Conservation (phyloP, 2,113 vertebrate species). For the Spea multiplicata region DNA sequence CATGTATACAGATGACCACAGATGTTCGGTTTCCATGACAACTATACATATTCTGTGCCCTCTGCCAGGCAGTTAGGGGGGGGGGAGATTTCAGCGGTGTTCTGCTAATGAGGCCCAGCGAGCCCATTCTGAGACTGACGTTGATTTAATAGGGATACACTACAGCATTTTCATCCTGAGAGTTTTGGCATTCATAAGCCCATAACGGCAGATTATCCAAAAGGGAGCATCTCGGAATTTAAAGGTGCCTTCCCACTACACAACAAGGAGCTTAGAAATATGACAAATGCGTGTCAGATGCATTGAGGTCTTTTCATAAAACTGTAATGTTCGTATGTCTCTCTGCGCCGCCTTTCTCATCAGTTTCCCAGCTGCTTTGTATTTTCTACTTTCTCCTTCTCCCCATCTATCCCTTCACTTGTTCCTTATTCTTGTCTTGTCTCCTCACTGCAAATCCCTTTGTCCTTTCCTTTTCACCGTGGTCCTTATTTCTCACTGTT, state of each 20-base stretch:
- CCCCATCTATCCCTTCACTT: not conserved
- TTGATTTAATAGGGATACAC: slow-evolving; percentile 38
- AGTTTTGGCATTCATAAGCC: slow-evolving; percentile 8
- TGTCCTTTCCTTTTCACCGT: slow-evolving; percentile 14
- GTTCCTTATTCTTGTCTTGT: not conserved
- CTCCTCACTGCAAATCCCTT: slow-evolving; percentile 13
- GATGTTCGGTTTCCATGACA: slow-evolving; percentile 31
- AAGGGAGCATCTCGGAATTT: not conserved
- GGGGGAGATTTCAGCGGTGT: slow-evolving; percentile 19
- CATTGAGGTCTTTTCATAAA: not conserved
- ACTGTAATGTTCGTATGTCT: not conserved
- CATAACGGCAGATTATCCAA: slow-evolving; percentile 3
- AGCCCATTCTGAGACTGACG: slow-evolving; percentile 25
- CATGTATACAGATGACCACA: slow-evolving; percentile 23
- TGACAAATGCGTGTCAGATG: not conserved
- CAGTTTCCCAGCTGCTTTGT: not conserved
- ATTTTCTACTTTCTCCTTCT: not conserved
- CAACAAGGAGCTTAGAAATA: not conserved
- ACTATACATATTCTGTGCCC: slow-evolving; percentile 11
- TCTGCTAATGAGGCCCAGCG: slow-evolving; percentile 39
- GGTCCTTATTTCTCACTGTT: not conserved
- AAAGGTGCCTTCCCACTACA: not conserved
- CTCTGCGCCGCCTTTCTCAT: not conserved
- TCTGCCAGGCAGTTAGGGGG: not conserved
- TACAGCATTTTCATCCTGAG: slow-evolving; percentile 10